phyloP scores from a whole-genome alignment of 2,113 vertebrate genomes.

The Tricholaema leucomelas region DNA sequence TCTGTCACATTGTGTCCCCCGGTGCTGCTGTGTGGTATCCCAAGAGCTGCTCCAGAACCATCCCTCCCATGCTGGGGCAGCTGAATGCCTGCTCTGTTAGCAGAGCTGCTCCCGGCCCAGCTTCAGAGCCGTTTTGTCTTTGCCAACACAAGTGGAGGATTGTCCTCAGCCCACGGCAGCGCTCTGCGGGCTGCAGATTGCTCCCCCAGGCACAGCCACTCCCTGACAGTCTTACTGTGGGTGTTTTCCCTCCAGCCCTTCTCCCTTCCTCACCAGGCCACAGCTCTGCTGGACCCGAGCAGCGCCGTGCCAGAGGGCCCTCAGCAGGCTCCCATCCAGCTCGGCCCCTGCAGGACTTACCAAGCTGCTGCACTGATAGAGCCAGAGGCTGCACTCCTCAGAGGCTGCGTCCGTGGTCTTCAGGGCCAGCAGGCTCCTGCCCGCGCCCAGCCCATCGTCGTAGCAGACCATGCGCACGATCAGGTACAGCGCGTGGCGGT shows the following conservation, averaged over 20 bases:
- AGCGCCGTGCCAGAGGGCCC: too few species aligned
- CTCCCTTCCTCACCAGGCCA: too few species aligned
- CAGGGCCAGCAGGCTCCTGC: constrained; percentile 91
- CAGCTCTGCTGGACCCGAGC: too few species aligned
- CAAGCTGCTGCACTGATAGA: constrained; percentile 94
- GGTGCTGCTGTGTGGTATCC: not conserved
- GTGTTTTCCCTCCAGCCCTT: too few species aligned
- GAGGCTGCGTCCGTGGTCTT: constrained; percentile 89
- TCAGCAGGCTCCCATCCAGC: too few species aligned
- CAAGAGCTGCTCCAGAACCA: not conserved
- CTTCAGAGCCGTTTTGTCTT: not conserved
- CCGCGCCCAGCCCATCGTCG: constrained; percentile 92
- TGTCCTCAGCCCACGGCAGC: not conserved
- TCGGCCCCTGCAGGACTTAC: constrained; percentile 67
- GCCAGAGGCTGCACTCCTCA: constrained; percentile 91
- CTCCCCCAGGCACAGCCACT: not conserved
- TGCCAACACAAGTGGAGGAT: not conserved
- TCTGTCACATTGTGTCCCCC: not conserved
- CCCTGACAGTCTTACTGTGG: not conserved
- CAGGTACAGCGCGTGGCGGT: constrained; percentile 91
- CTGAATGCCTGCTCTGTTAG: not conserved
- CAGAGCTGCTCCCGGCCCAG: not conserved
- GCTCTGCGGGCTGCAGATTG: not conserved
- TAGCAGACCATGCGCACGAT: constrained; percentile 97
- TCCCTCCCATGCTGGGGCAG: not conserved